These are phyloP conservation scores for Calephelis perditalis DNA, from an alignment of 2,888 invertebrate species.

Conservation along the genomic window DNA sequence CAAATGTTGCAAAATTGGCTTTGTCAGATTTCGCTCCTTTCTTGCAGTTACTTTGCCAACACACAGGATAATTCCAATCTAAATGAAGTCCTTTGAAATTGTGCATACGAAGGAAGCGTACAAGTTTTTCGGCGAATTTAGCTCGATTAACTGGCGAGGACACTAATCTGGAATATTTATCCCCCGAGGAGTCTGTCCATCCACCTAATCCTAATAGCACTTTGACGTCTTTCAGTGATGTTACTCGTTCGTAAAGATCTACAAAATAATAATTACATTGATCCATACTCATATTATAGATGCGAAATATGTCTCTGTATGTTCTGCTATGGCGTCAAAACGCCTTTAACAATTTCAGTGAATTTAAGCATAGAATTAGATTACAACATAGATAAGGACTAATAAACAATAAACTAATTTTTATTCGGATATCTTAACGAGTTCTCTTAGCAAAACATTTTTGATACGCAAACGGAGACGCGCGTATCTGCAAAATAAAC, in stretches of 20 bases:
- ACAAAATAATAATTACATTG: too few species aligned
- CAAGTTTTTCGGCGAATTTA: constrained; percentile 83
- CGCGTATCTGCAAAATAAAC: too few species aligned
- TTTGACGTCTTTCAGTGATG: constrained; percentile 80
- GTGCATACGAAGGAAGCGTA: constrained; percentile 84
- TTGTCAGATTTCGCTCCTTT: constrained; percentile 88
- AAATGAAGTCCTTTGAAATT: constrained; percentile 92
- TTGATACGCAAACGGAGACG: too few species aligned
- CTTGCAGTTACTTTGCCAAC: constrained; percentile 94
- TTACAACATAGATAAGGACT: too few species aligned
- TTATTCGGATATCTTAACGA: too few species aligned
- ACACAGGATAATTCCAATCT: constrained; percentile 97
- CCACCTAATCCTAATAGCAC: constrained; percentile 93
- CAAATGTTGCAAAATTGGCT: constrained; percentile 85
- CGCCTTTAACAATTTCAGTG: too few species aligned
- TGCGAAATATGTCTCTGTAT: too few species aligned
- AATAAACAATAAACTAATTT: too few species aligned
- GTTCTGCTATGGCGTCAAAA: too few species aligned
- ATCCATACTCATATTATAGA: constrained; percentile 27
- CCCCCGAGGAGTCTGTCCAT: constrained; percentile 95
- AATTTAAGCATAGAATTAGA: too few species aligned
- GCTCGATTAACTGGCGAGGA: constrained; percentile 81
- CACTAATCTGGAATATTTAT: constrained; percentile 90
- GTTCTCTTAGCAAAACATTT: too few species aligned
- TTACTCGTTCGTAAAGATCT: constrained; percentile 89